phyloP scores from a whole-genome alignment of 2,113 vertebrate genomes.

The Cynopterus brachyotis region DNA sequence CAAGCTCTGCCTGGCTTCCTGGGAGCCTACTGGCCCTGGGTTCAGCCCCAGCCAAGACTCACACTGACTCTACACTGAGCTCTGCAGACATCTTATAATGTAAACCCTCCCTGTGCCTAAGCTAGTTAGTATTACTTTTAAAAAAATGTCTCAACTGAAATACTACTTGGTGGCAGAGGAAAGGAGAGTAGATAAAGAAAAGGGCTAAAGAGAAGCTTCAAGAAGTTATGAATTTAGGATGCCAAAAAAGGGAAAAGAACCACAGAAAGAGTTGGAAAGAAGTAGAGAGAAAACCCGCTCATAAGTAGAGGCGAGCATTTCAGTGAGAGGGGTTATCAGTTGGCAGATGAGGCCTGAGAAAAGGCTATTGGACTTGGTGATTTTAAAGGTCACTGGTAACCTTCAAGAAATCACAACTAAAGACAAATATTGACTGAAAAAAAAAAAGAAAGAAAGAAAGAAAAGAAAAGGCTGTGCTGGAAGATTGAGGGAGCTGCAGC shows the following conservation, averaged over 20 bases:
- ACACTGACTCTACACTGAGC: neutral
- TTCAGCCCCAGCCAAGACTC: neutral
- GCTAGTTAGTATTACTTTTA: neutral
- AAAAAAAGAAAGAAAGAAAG: neutral
- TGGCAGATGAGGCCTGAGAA: neutral
- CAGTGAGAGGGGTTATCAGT: neutral
- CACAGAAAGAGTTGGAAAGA: neutral
- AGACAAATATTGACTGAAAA: neutral
- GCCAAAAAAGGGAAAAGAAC: neutral
- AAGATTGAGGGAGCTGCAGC: neutral
- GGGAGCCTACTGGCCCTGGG: neutral
- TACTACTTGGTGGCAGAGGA: neutral
- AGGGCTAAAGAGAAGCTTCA: neutral
- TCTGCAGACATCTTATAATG: neutral
- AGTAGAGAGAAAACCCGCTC: neutral
- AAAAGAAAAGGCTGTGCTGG: neutral
- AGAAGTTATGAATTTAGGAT: neutral
- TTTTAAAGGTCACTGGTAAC: neutral
- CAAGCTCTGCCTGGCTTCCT: neutral
- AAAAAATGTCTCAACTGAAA: neutral
- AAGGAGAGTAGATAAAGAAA: neutral
- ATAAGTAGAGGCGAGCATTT: neutral
- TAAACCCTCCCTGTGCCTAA: neutral
- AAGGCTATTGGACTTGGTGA: neutral
- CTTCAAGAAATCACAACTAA: neutral